phyloP scores from a whole-genome alignment of 2,113 vertebrate genomes.

The Numenius arquata region DNA sequence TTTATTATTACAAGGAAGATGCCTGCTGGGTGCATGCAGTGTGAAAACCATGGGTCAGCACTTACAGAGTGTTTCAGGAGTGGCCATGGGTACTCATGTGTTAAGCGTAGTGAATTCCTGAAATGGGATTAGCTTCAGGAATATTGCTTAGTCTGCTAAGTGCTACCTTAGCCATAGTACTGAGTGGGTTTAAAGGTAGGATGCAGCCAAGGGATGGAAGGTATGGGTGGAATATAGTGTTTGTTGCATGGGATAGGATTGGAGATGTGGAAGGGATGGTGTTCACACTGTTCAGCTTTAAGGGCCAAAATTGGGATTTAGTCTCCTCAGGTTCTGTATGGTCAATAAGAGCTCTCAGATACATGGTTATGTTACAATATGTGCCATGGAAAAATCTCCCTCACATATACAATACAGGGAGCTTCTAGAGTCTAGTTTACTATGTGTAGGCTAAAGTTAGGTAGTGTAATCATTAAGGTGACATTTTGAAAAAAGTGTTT shows the following conservation, averaged over 20 bases:
- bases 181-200: background rate
- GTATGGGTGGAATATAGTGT: background rate
- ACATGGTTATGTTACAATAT: background rate
- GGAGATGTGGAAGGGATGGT: background rate
- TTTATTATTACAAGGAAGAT: background rate
- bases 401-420: background rate
- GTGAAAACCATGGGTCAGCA: background rate
- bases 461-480: background rate
- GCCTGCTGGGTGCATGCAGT: background rate
- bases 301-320: background rate
- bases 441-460: background rate
- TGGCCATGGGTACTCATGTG: background rate
- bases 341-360: background rate
- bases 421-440: background rate
- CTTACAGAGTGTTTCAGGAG: background rate
- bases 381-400: background rate
- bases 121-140: background rate
- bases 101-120: background rate
- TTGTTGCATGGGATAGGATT: background rate
- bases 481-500: background rate
- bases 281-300: background rate
- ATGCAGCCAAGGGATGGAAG: background rate
- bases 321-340: background rate
- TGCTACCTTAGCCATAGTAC: background rate
- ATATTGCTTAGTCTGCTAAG: background rate